Evolutionary conservation across 2,888 invertebrate genomes (phyloP), one percentile per base, ranked within the genome.

Genomic region (Drosophila stalkeri): DNA sequence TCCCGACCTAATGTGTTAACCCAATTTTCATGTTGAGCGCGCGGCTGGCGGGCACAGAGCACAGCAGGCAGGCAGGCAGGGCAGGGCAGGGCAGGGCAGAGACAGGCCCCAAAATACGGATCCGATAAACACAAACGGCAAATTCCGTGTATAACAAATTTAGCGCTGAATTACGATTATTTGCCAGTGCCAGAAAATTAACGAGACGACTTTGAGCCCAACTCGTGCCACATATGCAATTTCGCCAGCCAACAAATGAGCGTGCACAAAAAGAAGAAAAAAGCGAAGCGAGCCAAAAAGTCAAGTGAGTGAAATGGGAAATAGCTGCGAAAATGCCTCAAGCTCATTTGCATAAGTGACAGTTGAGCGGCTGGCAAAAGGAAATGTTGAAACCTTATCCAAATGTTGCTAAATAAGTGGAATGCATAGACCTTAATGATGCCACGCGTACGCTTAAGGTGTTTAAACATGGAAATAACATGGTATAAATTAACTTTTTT

Each of bases 1-100:
- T 56, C 56, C 57, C 44, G 41, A 63, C 73, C 74, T 74, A 86
- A 85, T 89, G 89, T 86, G 89, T 79, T 85, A 85, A 86, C 85
- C 85, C 85, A 85, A 86, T 89, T 85, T 84, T 83, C 81, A 62
- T 73, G 79, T 70, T 52, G 73, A 75, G 66, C 74, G 84, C 71
- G 41, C 33, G 23, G 46, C 49, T n/a, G n/a, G n/a, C 27, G 31
- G 49, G 9, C 16, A 35, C 9, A 8, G 7, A 11, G 3, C 12
- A 11, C 43, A 18, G n/a, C n/a, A n/a, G n/a, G 43, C 44, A 20
- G n/a, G n/a, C n/a, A n/a, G n/a, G n/a, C 27, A 27, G 2, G 23
- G 7, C 33, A 8, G 44, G n/a, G 20, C 27, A 27, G 2, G 23
- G 7, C 33, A 8, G 44, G 44, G 20, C 27, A 20, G 35, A 52